These are phyloP conservation scores for Eriocheir sinensis DNA, from an alignment of 1,140 invertebrate genomes.

Conservation along the genomic window DNA sequence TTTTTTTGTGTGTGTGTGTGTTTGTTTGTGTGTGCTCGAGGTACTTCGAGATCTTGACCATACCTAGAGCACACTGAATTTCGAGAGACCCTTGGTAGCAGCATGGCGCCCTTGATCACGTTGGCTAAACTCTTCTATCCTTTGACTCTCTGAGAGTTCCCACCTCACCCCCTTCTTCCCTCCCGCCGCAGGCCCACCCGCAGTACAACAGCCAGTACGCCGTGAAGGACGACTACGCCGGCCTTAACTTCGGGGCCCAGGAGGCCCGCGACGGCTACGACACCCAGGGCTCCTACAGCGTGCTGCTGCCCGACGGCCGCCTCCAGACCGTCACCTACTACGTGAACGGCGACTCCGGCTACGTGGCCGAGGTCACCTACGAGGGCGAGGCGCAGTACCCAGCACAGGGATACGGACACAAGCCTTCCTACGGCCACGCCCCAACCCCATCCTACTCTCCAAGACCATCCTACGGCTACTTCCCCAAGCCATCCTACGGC, in stretches of 20 bases:
- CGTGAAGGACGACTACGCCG: background rate
- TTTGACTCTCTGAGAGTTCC: no score
- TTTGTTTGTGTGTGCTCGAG: no score
- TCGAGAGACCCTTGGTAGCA: no score
- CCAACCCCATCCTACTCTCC: background rate
- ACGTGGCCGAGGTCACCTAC: background rate
- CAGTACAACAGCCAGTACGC: background rate
- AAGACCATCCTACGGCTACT: background rate
- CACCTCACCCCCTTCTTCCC: background rate
- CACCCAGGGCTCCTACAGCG: background rate
- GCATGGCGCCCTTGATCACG: no score
- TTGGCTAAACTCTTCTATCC: no score
- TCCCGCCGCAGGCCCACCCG: background rate
- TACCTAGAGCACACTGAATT: no score
- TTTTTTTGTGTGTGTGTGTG: no score
- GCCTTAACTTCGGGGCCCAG: background rate
- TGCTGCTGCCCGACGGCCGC: background rate
- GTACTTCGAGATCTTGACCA: no score
- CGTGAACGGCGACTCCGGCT: background rate
- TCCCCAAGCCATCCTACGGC: no score
- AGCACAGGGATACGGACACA: background rate
- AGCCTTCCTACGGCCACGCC: background rate
- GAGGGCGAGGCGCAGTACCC: background rate
- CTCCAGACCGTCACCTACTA: background rate
- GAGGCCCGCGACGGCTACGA: background rate